Evolutionary conservation across 2,113 vertebrate genomes (phyloP), one percentile per base, ranked within the genome.

Genomic region (Panurus biarmicus): DNA sequence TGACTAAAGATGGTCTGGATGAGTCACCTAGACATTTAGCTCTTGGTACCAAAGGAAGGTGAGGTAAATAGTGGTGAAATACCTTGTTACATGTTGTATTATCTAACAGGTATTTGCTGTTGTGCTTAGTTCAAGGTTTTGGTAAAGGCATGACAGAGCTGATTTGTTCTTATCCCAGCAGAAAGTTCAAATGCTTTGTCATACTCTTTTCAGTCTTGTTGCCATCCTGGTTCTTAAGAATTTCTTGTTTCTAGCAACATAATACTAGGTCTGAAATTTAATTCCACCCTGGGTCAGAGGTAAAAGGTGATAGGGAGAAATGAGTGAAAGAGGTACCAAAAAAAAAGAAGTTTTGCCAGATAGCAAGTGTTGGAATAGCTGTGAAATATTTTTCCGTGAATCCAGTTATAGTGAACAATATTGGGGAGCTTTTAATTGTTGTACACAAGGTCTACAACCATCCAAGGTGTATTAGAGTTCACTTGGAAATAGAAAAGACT

Each of bases 391-490:
- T 95, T 61, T 90, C 45, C 38, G 18, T 29, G 81, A 36, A 85
- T 73, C n/a, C 33, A 61, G 19, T 75, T 87, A 67, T 25, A 86
- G 19, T 87, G 73, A 92, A 82, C 78, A 83, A 56, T 57, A 86
- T 29, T 17, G 12, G 47, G 56, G 92, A 89, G 51, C 45, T 90
- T 93, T 79, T 89, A 69, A 89, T 91, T 94, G 84, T 90, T 94
- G 69, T 28, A 66, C 66, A 80, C 67, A 85, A 82, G 71, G 61
- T 57, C 66, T 78, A 42, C 33, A 48, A 79, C 45, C 42, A 42
- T 87, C 58, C 47, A 81, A 64, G 53, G 16, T 51, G 6, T 78
- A 14, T 80, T 74, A n/a, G 28, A 84, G 44, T 78, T 77, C 40
- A 38, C 17, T 60, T 79, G 50, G 29, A 40, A 72, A 7, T 50